Evolutionary conservation across 2,113 vertebrate genomes (phyloP), one percentile per base, ranked within the genome.

Genomic region (Chunga burmeisteri): DNA sequence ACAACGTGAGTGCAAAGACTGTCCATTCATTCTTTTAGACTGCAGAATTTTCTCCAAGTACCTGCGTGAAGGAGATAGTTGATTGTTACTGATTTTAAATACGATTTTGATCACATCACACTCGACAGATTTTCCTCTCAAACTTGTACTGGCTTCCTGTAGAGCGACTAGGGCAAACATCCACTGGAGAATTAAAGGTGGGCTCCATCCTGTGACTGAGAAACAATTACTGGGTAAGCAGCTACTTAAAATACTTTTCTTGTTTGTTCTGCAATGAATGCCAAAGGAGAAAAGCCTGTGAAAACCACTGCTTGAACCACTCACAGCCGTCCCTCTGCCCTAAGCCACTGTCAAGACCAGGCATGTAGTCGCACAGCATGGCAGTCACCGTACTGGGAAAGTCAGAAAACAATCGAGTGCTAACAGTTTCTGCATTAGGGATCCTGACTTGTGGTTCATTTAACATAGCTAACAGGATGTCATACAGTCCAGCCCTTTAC

Each of bases 1-100:
- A 32, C 1, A 1, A 56, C 0, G 0, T 0, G 11, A 55, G 38
- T 4, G 7, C 65, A 44, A 22, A 14, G 63, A 23, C 36, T 40
- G 40, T 23, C 75, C 12, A 0, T 11, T 53, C 25, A 2, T 46
- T 67, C 84, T 19, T 55, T 26, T 6, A n/a, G 78, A 22, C n/a
- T 11, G 25, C 5, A n/a, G 62, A 20, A 7, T 49, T 56, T 88
- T 90, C n/a, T 82, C 19, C 42, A 34, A 19, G 63, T 74, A 81
- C 65, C 88, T 95, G 65, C 1, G 7, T 23, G 65, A 74, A 93
- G 70, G 70, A 93, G 38, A 73, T 7, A 18, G 52, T 3, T 20
- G 20, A 16, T 56, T 0, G 3, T 40, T 78, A 67, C 1, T 53
- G 52, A 15, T 49, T 82, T 85, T 53, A 74, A 81, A 40, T 26